phyloP scores from a whole-genome alignment of 2,113 vertebrate species.

The Fulica atra region DNA sequence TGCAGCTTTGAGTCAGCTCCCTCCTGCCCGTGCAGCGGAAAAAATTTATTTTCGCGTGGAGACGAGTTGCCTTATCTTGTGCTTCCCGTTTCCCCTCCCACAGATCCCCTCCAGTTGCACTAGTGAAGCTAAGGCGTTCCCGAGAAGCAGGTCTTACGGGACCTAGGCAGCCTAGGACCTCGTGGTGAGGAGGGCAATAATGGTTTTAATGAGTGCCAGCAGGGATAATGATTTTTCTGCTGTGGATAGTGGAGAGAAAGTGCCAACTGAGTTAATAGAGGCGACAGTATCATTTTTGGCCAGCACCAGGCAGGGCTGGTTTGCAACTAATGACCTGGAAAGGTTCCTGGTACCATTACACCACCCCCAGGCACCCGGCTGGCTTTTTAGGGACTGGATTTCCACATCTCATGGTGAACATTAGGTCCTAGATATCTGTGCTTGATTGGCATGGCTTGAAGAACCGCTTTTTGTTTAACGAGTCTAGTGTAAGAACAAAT shows the following conservation, averaged over 20 bases:
- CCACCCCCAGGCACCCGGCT: not conserved
- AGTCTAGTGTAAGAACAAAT: constrained; percentile 41
- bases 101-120: not conserved
- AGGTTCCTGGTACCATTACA: not conserved
- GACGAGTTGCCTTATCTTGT: not conserved
- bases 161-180: not conserved
- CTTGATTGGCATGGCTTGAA: constrained; percentile 9
- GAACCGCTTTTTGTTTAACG: not conserved
- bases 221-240: not conserved
- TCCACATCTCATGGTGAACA: not conserved
- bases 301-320: not conserved
- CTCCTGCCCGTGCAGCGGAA: not conserved
- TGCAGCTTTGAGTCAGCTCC: not conserved
- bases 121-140: not conserved
- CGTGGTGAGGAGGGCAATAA: not conserved
- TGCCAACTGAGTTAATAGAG: not conserved
- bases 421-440: not conserved
- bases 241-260: not conserved
- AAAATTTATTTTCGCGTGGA: not conserved
- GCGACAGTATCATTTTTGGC: not conserved
- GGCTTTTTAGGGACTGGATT: not conserved
- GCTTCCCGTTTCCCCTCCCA: not conserved
- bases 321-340: not conserved
- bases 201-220: not conserved
- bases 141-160: not conserved